Evolutionary conservation across 1,140 invertebrate species (phyloP).

Genomic region (Euglossa dilemma): DNA sequence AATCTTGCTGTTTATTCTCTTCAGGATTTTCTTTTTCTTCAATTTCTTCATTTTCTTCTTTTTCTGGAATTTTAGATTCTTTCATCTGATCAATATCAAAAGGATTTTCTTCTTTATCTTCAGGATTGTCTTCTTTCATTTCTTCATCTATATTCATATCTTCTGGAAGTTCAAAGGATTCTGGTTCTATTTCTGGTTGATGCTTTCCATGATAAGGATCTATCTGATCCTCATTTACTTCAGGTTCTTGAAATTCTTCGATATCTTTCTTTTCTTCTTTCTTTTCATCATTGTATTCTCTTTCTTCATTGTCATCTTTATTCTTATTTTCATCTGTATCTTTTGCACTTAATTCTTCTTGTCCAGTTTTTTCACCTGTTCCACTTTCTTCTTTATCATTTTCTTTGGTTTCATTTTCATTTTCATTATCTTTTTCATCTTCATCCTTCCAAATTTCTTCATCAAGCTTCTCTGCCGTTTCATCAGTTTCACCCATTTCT

Average conservation of each 20-base stretch:
- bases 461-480: constrained; percentile 90
- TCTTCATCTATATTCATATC: constrained; percentile 92
- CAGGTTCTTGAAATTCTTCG: constrained; percentile 90
- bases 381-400: constrained; percentile 83
- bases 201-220: constrained; percentile 93
- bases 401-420: constrained; percentile 85
- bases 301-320: constrained; percentile 80
- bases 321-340: constrained; percentile 88
- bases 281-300: constrained; percentile 75
- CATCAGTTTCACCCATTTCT: constrained; percentile 96
- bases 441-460: constrained; percentile 95
- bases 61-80: constrained; percentile 73
- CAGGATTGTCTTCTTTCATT: constrained; percentile 83
- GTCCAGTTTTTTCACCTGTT: constrained; percentile 83
- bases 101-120: constrained; percentile 87
- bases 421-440: constrained; percentile 87
- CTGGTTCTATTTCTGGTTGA: constrained; percentile 89
- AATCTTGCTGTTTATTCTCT: constrained; percentile 67
- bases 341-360: constrained; percentile 84
- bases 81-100: constrained; percentile 93
- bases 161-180: constrained; percentile 93
- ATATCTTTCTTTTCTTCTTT: constrained; percentile 86
- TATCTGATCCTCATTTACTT: constrained; percentile 91
- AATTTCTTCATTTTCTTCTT: constrained; percentile 66
- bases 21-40: constrained; percentile 70